These are phyloP conservation scores for Rhogogaster chlorosoma DNA, from an alignment of 2,888 invertebrate genomes.

Conservation along the genomic window DNA sequence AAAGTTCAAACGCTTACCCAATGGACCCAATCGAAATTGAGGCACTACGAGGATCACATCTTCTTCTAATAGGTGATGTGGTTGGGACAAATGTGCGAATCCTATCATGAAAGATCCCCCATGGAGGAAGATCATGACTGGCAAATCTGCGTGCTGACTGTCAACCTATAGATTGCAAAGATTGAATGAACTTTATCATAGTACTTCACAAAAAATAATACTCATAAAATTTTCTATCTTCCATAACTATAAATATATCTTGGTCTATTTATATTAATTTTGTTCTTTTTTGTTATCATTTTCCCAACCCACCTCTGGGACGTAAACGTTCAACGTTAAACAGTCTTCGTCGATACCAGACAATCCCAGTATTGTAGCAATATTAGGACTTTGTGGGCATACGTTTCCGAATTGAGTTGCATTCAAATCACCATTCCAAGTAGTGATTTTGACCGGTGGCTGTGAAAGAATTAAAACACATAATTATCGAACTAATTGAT, in stretches of 20 bases:
- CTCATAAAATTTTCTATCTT: not conserved
- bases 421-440: constrained; percentile 73
- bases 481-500: not conserved
- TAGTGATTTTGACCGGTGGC: constrained; percentile 72
- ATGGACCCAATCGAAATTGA: constrained; percentile 79
- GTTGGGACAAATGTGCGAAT: constrained; percentile 73
- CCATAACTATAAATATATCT: not conserved
- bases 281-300: not conserved
- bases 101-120: constrained; percentile 77
- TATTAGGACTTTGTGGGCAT: constrained; percentile 70
- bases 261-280: not conserved
- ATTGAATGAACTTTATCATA: not conserved
- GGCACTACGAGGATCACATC: constrained; percentile 79
- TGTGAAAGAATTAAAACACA: constrained; percentile 51
- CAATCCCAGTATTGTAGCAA: constrained; percentile 57
- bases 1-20: constrained; percentile 71
- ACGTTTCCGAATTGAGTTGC: constrained; percentile 71
- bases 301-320: constrained; percentile 60
- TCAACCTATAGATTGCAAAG: not conserved
- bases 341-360: constrained; percentile 74
- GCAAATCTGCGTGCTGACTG: constrained; percentile 54
- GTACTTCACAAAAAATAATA: not conserved
- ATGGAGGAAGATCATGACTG: constrained; percentile 78
- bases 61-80: constrained; percentile 76
- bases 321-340: constrained; percentile 72